phyloP scores from a whole-genome alignment of 2,888 invertebrate species.

The Polymixis flavicincta region DNA sequence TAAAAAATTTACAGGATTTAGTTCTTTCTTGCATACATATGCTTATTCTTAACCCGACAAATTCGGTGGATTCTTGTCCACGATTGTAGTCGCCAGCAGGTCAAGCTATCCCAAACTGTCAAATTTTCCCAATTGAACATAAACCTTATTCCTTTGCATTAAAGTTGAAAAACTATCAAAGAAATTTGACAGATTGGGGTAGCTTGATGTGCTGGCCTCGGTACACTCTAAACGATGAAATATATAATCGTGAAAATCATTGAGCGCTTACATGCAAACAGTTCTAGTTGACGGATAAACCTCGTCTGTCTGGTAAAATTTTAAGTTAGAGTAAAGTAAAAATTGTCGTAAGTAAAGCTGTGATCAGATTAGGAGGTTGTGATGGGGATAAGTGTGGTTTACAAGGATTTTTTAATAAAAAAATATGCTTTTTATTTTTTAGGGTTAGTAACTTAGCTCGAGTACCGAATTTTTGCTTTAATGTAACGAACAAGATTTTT shows the following conservation, averaged over 20 bases:
- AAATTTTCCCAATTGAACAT: too few relatives aligned
- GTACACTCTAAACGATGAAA: too few relatives aligned
- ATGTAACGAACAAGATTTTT: slow-evolving; percentile 73
- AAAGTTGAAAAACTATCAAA: too few relatives aligned
- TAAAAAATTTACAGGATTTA: not conserved
- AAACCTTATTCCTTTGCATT: too few relatives aligned
- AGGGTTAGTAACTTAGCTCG: slow-evolving; percentile 73
- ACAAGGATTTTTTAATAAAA: slow-evolving; percentile 78
- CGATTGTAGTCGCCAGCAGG: too few relatives aligned
- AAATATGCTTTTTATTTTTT: slow-evolving; percentile 78
- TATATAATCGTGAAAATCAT: too few relatives aligned
- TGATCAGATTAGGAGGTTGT: slow-evolving; percentile 89
- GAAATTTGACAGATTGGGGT: too few relatives aligned
- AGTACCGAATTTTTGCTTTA: slow-evolving; percentile 83
- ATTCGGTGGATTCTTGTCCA: too few relatives aligned
- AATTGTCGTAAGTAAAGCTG: slow-evolving; percentile 84
- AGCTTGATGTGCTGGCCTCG: too few relatives aligned
- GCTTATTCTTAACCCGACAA: not conserved
- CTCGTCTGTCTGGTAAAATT: slow-evolving; percentile 65
- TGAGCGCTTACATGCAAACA: too few relatives aligned
- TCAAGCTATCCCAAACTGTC: too few relatives aligned
- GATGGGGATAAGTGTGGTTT: slow-evolving; percentile 80
- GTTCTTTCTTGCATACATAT: not conserved
- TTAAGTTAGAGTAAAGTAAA: slow-evolving; percentile 72
- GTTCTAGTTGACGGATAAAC: not conserved